phyloP scores from a whole-genome alignment of 2,797 vertebrate genomes.

The Perodicticus potto region DNA sequence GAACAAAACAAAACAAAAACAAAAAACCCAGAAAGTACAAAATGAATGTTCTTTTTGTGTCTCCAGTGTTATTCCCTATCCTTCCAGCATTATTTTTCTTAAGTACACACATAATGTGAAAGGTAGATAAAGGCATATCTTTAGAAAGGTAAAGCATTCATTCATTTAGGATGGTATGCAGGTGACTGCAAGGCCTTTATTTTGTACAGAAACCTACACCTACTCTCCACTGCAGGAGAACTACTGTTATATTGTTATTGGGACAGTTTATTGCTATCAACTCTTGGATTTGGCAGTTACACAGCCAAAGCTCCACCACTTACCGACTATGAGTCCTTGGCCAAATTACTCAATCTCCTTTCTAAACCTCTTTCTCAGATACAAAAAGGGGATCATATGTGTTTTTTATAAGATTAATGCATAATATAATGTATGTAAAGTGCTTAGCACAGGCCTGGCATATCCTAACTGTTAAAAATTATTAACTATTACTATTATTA shows the following conservation, averaged over 20 bases:
- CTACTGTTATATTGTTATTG: background rate
- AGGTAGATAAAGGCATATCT: background rate
- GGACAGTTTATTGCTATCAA: background rate
- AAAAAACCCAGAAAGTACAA: background rate
- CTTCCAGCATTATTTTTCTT: constrained; percentile 34
- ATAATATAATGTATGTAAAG: background rate
- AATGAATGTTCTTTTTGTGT: constrained; percentile 1
- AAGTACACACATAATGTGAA: background rate
- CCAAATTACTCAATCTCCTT: constrained; percentile 6
- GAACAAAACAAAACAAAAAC: background rate
- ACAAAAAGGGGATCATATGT: background rate
- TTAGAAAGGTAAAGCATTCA: constrained; percentile 40
- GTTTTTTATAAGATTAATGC: background rate
- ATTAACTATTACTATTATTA: background rate
- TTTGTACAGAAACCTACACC: background rate
- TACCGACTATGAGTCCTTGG: background rate
- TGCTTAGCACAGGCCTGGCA: background rate
- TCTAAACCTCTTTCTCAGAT: constrained; percentile 4
- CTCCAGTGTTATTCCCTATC: background rate
- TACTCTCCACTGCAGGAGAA: background rate
- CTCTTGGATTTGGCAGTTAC: constrained; percentile 16
- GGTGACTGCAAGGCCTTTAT: constrained; percentile 19
- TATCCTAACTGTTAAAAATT: constrained; percentile 7
- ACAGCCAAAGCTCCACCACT: background rate
- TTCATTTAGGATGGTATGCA: constrained; percentile 18